Base-by-base conservation (phyloP, 2,113 vertebrate genomes). In the Elachura formosa region DNA sequence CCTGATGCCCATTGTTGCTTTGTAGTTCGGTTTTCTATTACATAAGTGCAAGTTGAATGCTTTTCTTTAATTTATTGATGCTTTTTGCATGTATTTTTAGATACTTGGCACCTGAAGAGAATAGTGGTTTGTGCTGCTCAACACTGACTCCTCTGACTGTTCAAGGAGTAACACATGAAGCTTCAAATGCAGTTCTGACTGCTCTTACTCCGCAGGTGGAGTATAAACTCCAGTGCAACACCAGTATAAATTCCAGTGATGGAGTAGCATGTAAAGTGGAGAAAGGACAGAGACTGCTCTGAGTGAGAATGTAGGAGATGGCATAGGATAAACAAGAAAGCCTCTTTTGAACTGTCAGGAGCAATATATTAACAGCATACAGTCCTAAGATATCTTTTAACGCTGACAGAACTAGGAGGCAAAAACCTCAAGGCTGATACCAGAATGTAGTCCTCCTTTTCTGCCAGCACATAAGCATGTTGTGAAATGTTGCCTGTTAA, bases 1-100 rank as follows among this genome's bases (percentile, higher is more conserved):
- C 97, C 97, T 98, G 98, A 97, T 97, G 96, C 93, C 90, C 75
- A 84, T 96, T 97, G 97, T 98, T 97, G 96, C 95, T 97, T 97
- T 96, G 93, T 97, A 97, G 94, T 97, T 97, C 10, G 12, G 91
- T 93, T 97, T 98, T 97, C 97, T 98, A 96, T 97, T 97, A 95
- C 95, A 96, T 96, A 96, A 97, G 96, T 95, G 94, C 93, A 97
- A 95, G 96, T 78, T 94, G 96, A 97, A 96, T 96, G 91, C 92
- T 97, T 97, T 96, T 59, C 84, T 96, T 97, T 93, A 97, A 97
- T 98, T 97, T 97, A 95, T 97, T 89, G 93, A 85, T 95, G 86
- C 78, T 95, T 97, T 97, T 97, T 8, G 88, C 87, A 93, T 97
- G 89, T 94, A 96, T 92, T 97, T 95, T 91, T 96, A 97, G 94